Evolutionary conservation across 2,797 vertebrate species (phyloP), one percentile per base, ranked within the genome.

Genomic region (Halcyon leucocephala): DNA sequence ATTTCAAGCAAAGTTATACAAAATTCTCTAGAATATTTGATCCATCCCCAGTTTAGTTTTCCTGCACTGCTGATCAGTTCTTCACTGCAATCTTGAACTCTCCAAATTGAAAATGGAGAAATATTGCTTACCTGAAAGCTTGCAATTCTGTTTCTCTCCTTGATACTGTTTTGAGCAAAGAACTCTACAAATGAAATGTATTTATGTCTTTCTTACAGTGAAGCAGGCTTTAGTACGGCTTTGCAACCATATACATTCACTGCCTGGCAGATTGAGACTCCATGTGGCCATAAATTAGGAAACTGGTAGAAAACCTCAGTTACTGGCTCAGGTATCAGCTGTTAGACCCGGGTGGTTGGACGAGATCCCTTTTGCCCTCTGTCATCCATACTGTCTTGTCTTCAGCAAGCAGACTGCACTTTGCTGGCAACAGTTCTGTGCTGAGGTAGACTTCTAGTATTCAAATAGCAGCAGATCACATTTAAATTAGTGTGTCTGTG

Each of bases 71-170:
- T 87, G 76, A 44, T 90, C 1, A 0, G 24, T 65, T 93, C 57
- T 87, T 85, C 51, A 55, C 52, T 28, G 35, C 76, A 82, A 35
- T 70, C 71, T 90, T 86, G 88, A 96, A 51, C 72, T 67, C 37
- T 90, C 85, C 58, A 82, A 85, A 89, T 5, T 55, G 49, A 93
- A 93, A 93, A 93, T 62, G 51, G 49, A 94, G 66, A 94, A 92
- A 94, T 86, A 95, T 10, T 57, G 55, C 89, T 97, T 96, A 97
- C 96, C 97, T 97, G 94, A 91, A 95, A 95, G 65, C 70, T 85
- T 90, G 74, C 39, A 81, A 61, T 86, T 82, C 76, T 91, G 33
- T 82, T 94, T 95, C 81, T 79, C 57, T 25, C 16, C 91, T 85
- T 89, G 71, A 58, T 91, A 88, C 25, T 83, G 64, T 86, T 95